A percentile compares a stretch with the other conserved stretches of the same genome.
Conservation (phyloP, 2,797 vertebrate species). For the Lutjanus argentimaculatus region DNA sequence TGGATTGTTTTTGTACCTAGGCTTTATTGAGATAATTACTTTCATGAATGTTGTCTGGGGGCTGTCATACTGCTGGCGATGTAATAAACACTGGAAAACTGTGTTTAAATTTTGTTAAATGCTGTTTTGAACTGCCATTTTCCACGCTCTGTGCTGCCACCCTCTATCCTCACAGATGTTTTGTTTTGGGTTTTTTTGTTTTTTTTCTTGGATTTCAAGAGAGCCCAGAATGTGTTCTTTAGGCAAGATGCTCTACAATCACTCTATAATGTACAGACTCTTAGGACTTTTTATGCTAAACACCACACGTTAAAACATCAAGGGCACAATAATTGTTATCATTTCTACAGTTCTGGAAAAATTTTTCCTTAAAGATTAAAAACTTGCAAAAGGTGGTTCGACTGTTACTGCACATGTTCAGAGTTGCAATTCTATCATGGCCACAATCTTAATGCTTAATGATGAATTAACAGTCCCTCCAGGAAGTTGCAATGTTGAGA, state of each 20-base stretch:
- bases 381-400: slow-evolving; percentile 37
- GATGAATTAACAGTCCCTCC: not conserved
- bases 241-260: slow-evolving; percentile 9
- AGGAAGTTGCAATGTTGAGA: too few species aligned
- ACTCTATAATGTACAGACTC: slow-evolving; percentile 8
- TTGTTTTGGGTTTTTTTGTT: slow-evolving; percentile 24
- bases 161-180: slow-evolving; percentile 23
- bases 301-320: slow-evolving; percentile 36
- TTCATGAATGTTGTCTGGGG: slow-evolving; percentile 71
- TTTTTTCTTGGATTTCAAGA: slow-evolving; percentile 27
- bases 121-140: slow-evolving; percentile 27
- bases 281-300: slow-evolving; percentile 44
- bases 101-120: slow-evolving; percentile 43
- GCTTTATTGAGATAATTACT: slow-evolving; percentile 81
- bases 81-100: slow-evolving; percentile 52
- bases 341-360: slow-evolving; percentile 63
- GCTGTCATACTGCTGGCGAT: slow-evolving; percentile 59
- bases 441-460: not conserved
- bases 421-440: slow-evolving; percentile 50
- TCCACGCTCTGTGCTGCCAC: slow-evolving; percentile 1
- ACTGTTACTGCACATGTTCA: slow-evolving; percentile 19
- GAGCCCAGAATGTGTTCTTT: slow-evolving; percentile 15
- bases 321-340: slow-evolving; percentile 53
- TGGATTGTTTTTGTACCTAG: slow-evolving; percentile 75
- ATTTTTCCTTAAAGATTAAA: slow-evolving; percentile 36